A percentile compares a stretch with the other conserved stretches of the same genome.
phyloP scores from a whole-genome alignment of 2,888 invertebrate genomes.

The Brachypterus glaber region DNA sequence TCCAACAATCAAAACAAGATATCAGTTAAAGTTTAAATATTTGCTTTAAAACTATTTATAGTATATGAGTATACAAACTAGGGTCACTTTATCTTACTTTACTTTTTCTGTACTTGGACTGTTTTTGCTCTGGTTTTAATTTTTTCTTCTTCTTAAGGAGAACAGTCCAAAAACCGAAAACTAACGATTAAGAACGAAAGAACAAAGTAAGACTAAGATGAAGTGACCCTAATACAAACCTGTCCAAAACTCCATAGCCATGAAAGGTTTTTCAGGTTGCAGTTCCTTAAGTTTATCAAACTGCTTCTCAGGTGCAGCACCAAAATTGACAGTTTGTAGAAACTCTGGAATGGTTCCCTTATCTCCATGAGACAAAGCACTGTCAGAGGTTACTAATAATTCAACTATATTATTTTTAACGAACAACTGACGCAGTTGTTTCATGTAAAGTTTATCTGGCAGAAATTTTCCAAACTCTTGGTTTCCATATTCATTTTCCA shows the following conservation, averaged over 20 bases:
- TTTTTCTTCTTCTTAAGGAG: no score
- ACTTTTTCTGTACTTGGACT: no score
- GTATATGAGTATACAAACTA: no score
- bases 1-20: no score
- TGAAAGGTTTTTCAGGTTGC: conserved; percentile 45
- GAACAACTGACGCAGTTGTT: conserved; percentile 48
- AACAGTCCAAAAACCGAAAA: no score
- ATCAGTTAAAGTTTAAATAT: no score
- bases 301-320: conserved; percentile 36
- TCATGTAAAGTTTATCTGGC: conserved; percentile 6
- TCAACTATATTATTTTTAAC: conserved; percentile 34
- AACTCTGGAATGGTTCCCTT: conserved; percentile 38
- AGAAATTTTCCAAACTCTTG: conserved; percentile 31
- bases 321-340: conserved; percentile 47
- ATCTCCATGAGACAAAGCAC: conserved; percentile 29
- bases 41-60: no score
- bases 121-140: no score
- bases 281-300: conserved; percentile 37
- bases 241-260: conserved; percentile 53
- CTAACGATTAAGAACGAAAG: no score
- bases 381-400: conserved; percentile 46
- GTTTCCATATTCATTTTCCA: conserved; percentile 66
- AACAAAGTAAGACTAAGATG: no score
- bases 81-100: no score
- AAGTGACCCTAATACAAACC: no score